These are phyloP conservation scores for Chironomus striatipennis DNA, from an alignment of 1,140 invertebrate species.

Conservation along the genomic window DNA sequence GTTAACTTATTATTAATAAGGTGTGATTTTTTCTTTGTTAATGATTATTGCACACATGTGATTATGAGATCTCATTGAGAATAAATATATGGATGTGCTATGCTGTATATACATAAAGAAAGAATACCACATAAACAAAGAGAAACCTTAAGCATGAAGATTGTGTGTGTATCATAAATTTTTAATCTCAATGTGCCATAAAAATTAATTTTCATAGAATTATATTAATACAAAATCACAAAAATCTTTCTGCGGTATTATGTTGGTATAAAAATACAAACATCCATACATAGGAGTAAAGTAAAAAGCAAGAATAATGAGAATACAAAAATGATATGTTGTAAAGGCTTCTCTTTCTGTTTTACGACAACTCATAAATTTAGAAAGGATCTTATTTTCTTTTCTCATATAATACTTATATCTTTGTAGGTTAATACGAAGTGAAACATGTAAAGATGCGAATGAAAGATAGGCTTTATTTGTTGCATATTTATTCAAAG, in stretches of 20 bases:
- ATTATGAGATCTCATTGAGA: neutral
- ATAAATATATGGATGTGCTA: too few species aligned
- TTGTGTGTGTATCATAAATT: neutral
- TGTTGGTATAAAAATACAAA: too few species aligned
- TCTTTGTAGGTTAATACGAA: too few species aligned
- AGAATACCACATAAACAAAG: neutral
- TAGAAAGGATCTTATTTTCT: slow-evolving; percentile 13
- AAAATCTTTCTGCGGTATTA: neutral
- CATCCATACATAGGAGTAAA: too few species aligned
- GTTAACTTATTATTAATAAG: slow-evolving; percentile 22
- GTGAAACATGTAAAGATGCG: too few species aligned
- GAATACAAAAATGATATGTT: too few species aligned
- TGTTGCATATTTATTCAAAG: too few species aligned
- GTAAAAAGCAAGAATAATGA: too few species aligned
- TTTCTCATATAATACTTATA: neutral
- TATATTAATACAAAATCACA: slow-evolving; percentile 6
- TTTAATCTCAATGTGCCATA: slow-evolving; percentile 2
- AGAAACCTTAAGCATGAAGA: neutral
- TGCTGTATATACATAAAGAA: neutral
- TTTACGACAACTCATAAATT: slow-evolving; percentile 9
- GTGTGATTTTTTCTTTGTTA: slow-evolving; percentile 5
- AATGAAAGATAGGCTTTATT: too few species aligned
- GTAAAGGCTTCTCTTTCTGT: neutral
- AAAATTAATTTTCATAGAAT: slow-evolving; percentile 15
- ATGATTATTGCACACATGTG: slow-evolving; percentile 20